A percentile compares a stretch with the other conserved stretches of the same genome.
phyloP scores from a whole-genome alignment of 2,113 vertebrate genomes.

The Oncorhynchus mykiss region DNA sequence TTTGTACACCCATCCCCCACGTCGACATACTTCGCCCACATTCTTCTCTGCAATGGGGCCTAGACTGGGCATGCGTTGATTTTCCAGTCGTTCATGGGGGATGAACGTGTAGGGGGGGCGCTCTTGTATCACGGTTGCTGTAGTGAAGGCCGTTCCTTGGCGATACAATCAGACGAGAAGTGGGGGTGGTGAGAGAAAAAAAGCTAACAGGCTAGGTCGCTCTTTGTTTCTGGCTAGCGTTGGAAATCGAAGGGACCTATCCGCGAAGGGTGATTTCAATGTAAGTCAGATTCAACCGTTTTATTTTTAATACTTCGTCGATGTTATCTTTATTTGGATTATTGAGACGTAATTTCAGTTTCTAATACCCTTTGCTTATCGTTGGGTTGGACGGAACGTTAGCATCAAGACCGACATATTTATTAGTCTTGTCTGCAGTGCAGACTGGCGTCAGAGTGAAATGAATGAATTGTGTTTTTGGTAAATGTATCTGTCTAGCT shows the following conservation, averaged over 20 bases:
- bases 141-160: conserved; percentile 39
- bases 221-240: conserved; percentile 77
- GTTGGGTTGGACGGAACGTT: conserved; percentile 16
- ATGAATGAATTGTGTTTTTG: conserved; percentile 76
- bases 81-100: not conserved
- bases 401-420: not conserved
- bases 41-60: conserved; percentile 42
- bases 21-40: conserved; percentile 22
- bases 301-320: not conserved
- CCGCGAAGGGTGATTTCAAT: conserved; percentile 50
- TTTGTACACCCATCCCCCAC: conserved; percentile 57
- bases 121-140: conserved; percentile 32
- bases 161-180: conserved; percentile 40
- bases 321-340: not conserved
- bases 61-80: conserved; percentile 45
- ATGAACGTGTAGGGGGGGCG: conserved; percentile 55
- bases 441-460: conserved; percentile 51
- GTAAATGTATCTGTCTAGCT: conserved; percentile 46
- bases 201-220: conserved; percentile 64
- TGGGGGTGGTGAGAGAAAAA: conserved; percentile 44
- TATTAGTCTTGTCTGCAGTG: not conserved
- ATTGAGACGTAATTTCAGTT: not conserved
- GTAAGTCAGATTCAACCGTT: conserved; percentile 59
- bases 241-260: conserved; percentile 61
- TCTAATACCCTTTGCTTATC: not conserved